phyloP scores from a whole-genome alignment of 2,113 vertebrate genomes.

The Bucco capensis region DNA sequence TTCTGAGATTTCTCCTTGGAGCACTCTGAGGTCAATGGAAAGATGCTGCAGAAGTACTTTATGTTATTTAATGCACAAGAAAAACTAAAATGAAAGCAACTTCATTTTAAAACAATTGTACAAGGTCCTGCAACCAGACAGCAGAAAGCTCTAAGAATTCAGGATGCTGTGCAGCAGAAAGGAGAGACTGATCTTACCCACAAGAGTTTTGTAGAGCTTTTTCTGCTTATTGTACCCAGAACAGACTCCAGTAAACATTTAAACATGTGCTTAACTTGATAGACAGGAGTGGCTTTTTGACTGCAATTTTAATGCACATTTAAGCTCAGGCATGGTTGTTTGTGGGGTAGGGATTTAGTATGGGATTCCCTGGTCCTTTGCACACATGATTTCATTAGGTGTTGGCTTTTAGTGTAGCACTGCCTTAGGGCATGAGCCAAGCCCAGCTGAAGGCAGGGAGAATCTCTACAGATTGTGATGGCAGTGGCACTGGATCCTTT shows the following conservation, averaged over 20 bases:
- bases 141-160: neutral
- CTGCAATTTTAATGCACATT: slow-evolving; percentile 20
- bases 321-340: slow-evolving; percentile 45
- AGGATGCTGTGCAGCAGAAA: neutral
- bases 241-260: neutral
- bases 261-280: slow-evolving; percentile 15
- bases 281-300: slow-evolving; percentile 13
- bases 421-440: slow-evolving; percentile 23
- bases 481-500: slow-evolving; percentile 1
- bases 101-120: neutral
- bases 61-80: neutral
- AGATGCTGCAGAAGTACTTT: neutral
- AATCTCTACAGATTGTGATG: slow-evolving; percentile 27
- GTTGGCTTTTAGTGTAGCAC: slow-evolving; percentile 15
- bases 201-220: neutral
- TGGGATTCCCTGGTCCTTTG: slow-evolving; percentile 33
- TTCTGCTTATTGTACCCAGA: neutral
- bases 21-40: neutral
- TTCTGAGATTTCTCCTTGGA: neutral
- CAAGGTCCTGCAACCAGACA: neutral
- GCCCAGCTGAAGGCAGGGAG: slow-evolving; percentile 11
- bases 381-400: slow-evolving; percentile 53
- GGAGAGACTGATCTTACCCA: neutral
- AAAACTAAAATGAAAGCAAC: neutral
- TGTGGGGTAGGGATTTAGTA: neutral